phyloP scores from a whole-genome alignment of 1,140 invertebrate species.

The Drosophila kohkoa region DNA sequence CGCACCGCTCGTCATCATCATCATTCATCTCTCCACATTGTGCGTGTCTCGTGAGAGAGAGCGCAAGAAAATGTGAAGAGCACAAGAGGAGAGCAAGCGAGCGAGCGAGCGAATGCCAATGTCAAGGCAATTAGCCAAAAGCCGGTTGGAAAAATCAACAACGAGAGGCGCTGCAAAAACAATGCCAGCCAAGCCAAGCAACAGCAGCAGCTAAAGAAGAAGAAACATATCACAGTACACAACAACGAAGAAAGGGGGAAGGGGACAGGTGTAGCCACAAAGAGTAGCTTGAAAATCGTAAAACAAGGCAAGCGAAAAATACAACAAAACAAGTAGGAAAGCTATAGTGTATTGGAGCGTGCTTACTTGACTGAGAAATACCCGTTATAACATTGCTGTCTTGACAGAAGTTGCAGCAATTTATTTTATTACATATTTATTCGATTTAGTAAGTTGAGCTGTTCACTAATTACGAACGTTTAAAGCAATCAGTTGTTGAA shows the following conservation, averaged over 20 bases:
- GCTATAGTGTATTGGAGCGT: too few species aligned
- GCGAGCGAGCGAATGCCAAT: conserved; percentile 67
- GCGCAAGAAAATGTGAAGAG: conserved; percentile 26
- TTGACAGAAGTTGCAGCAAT: too few species aligned
- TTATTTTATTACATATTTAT: too few species aligned
- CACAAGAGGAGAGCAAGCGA: conserved; percentile 8
- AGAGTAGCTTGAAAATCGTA: conserved; percentile 43
- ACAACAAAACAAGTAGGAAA: conserved; percentile 23
- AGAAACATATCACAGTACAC: conserved; percentile 33
- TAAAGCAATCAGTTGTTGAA: too few species aligned
- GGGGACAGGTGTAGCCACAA: conserved; percentile 2
- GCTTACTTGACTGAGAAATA: too few species aligned
- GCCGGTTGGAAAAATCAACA: conserved; percentile 80
- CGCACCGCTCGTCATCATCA: conserved; percentile 3
- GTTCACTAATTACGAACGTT: too few species aligned
- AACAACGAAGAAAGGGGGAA: conserved; percentile 5
- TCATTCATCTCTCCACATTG: conserved; percentile 35
- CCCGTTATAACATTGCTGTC: too few species aligned
- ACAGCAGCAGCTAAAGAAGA: conserved; percentile 15
- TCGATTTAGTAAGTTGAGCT: too few species aligned
- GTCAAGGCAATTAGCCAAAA: conserved; percentile 82
- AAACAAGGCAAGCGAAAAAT: conserved; percentile 58
- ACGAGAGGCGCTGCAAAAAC: conserved; percentile 59
- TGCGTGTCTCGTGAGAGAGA: conserved; percentile 30
- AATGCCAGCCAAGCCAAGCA: conserved; percentile 51